A percentile compares a stretch with the other conserved stretches of the same genome.
phyloP scores from a whole-genome alignment of 2,888 invertebrate genomes.

The Erynnis tages region DNA sequence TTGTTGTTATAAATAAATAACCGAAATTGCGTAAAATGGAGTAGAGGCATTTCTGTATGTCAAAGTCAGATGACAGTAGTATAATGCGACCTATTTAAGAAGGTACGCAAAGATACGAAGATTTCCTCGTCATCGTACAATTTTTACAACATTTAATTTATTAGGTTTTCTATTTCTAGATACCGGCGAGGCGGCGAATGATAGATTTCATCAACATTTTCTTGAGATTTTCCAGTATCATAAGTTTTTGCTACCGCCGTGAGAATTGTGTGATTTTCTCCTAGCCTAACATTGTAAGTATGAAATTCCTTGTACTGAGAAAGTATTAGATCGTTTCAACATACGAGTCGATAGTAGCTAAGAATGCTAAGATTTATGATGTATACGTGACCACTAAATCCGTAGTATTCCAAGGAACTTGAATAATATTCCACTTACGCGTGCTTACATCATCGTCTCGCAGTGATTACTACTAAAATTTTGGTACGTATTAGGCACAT shows the following conservation, averaged over 20 bases:
- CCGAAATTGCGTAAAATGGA: too few species aligned
- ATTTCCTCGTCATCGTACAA: too few species aligned
- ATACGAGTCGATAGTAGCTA: not conserved
- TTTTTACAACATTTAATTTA: too few species aligned
- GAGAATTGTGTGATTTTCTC: constrained; percentile 29
- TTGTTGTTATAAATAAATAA: too few species aligned
- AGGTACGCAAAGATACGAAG: too few species aligned
- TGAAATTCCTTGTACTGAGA: not conserved
- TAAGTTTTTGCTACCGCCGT: constrained; percentile 19
- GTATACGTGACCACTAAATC: not conserved
- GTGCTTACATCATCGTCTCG: constrained; percentile 4
- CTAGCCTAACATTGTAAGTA: not conserved
- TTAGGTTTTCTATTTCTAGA: not conserved
- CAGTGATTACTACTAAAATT: not conserved
- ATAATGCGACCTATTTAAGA: too few species aligned
- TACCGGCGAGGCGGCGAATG: constrained; percentile 36
- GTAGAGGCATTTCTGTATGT: too few species aligned
- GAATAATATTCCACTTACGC: not conserved
- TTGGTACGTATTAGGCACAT: too few species aligned
- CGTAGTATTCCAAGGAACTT: too few species aligned
- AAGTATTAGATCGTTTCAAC: not conserved
- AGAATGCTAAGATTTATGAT: constrained; percentile 3
- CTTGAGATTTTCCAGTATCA: constrained; percentile 17
- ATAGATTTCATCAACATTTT: constrained; percentile 35
- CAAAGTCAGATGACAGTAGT: too few species aligned